A percentile compares a stretch with the other conserved stretches of the same genome.
phyloP scores from a whole-genome alignment of 1,140 invertebrate species.

The Augochlora pura region DNA sequence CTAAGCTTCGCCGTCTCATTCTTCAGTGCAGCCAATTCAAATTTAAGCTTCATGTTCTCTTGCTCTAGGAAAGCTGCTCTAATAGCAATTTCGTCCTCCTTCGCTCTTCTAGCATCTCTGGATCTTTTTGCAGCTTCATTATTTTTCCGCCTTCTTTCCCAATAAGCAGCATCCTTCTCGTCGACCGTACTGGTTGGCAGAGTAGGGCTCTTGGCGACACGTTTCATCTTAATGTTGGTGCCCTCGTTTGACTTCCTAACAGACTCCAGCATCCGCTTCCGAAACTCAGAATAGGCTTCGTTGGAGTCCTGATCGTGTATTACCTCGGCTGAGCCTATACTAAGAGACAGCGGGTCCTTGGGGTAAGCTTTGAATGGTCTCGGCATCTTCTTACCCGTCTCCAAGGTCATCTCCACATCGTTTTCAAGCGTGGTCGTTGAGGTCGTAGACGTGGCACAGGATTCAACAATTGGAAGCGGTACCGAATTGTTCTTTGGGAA shows the following conservation, averaged over 20 bases:
- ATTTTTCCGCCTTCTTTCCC: conserved; percentile 93
- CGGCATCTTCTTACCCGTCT: conserved; percentile 72
- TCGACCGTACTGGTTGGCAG: conserved; percentile 69
- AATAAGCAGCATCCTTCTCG: conserved; percentile 91
- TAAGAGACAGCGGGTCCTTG: conserved; percentile 83
- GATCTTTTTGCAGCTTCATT: conserved; percentile 98
- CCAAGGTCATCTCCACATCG: neutral
- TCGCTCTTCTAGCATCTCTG: conserved; percentile 91
- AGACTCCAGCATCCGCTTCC: conserved; percentile 84
- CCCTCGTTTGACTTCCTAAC: conserved; percentile 83
- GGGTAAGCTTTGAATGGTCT: conserved; percentile 88
- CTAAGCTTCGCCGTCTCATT: conserved; percentile 83
- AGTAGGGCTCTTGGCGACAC: conserved; percentile 71
- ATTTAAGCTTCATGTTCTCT: conserved; percentile 86
- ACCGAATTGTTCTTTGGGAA: neutral
- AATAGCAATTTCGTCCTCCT: conserved; percentile 96
- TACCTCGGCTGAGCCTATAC: conserved; percentile 77
- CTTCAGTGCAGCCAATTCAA: conserved; percentile 82
- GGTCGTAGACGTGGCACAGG: neutral
- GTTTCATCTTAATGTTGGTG: conserved; percentile 85
- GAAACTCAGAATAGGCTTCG: conserved; percentile 85
- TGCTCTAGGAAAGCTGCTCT: conserved; percentile 92
- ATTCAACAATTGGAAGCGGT: neutral
- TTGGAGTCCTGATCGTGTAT: conserved; percentile 80
- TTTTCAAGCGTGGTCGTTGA: neutral